These are phyloP conservation scores for Oppia nitens DNA, from an alignment of 1,140 invertebrate genomes.

Conservation along the genomic window DNA sequence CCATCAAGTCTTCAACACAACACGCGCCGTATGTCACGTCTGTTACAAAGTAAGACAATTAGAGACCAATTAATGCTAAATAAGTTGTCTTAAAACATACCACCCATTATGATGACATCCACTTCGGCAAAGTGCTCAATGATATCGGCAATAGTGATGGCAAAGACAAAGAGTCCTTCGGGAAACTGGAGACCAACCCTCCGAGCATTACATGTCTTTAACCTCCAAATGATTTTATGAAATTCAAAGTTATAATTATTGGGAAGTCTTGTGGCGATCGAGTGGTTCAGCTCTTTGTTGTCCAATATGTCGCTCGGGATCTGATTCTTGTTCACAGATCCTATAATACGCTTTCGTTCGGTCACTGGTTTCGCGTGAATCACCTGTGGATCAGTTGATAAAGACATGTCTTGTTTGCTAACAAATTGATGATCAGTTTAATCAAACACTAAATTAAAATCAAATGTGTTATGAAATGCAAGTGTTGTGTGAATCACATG, in stretches of 20 bases:
- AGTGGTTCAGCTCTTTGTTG: constrained; percentile 26
- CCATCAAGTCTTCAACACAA: constrained; percentile 96
- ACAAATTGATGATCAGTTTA: no score
- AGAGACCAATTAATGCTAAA: no score
- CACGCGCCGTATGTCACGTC: constrained; percentile 98
- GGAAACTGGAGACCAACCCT: constrained; percentile 91
- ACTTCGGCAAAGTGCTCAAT: constrained; percentile 78
- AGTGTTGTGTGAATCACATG: no score
- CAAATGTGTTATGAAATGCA: no score
- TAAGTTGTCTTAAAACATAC: neutral
- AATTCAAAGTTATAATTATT: constrained; percentile 98
- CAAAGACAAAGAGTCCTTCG: constrained; percentile 78
- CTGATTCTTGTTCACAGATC: constrained; percentile 8
- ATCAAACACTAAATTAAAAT: no score
- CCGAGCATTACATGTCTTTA: constrained; percentile 58
- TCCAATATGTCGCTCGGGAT: constrained; percentile 31
- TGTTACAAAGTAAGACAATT: no score
- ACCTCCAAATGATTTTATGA: constrained; percentile 93
- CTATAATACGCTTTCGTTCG: neutral
- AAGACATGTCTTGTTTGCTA: no score
- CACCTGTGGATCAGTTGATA: neutral
- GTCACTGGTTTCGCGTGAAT: neutral
- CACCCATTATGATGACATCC: constrained; percentile 39
- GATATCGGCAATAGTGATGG: constrained; percentile 83
- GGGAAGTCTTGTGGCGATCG: constrained; percentile 40